Conservation (phyloP, 2,888 invertebrate species). For the Protophormia terraenovae region DNA sequence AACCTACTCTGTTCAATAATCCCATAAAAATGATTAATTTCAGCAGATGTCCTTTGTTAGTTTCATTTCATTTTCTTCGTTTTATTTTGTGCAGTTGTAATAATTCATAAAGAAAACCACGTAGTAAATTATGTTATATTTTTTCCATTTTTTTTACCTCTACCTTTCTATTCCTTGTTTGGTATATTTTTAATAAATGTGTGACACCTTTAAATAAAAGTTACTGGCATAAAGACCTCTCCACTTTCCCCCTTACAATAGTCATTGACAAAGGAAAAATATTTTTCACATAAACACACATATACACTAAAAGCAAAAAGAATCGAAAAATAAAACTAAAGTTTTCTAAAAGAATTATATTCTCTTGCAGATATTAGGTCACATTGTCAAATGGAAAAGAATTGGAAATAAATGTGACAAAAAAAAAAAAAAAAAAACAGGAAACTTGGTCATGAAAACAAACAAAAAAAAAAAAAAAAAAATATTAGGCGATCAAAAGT, state of each 20-base stretch:
- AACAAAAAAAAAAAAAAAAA: neutral
- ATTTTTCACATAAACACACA: slow-evolving; percentile 1
- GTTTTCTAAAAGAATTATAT: slow-evolving; percentile 50
- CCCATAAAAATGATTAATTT: slow-evolving; percentile 17
- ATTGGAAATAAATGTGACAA: neutral
- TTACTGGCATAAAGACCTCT: neutral
- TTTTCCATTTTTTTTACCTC: neutral
- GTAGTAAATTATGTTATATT: slow-evolving; percentile 47
- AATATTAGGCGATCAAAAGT: neutral
- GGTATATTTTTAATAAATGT: slow-evolving; percentile 53
- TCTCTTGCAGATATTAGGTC: slow-evolving; percentile 34
- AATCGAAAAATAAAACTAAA: slow-evolving; percentile 1
- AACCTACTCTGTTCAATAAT: neutral
- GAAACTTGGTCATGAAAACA: neutral
- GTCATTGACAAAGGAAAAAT: slow-evolving; percentile 20
- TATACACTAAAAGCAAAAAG: neutral
- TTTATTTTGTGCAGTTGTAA: neutral
- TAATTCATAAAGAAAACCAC: slow-evolving; percentile 61
- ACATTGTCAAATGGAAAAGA: slow-evolving; percentile 50
- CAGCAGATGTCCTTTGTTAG: neutral
- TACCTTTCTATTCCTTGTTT: neutral
- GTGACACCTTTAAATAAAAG: slow-evolving; percentile 43
- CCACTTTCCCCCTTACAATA: neutral
- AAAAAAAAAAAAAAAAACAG: neutral
- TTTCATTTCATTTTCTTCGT: neutral